A percentile compares a stretch with the other conserved stretches of the same genome.
phyloP scores from a whole-genome alignment of 2,888 invertebrate species.

The Rotaria sp. region DNA sequence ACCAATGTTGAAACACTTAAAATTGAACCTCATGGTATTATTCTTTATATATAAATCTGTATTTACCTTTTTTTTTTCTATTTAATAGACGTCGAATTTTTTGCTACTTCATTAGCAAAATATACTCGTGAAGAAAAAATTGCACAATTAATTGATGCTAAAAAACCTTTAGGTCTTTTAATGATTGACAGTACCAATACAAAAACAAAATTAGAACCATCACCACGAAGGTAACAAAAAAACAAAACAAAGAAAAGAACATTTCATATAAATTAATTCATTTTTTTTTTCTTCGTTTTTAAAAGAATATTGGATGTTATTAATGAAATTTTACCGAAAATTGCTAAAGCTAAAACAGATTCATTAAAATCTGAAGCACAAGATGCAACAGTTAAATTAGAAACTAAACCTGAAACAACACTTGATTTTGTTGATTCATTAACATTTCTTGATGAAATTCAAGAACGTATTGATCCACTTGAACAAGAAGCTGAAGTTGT shows the following conservation, averaged over 20 bases:
- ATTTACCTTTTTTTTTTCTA: background rate
- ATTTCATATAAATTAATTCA: too few relatives aligned
- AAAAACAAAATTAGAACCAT: constrained; percentile 67
- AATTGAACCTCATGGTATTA: constrained; percentile 60
- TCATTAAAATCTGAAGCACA: constrained; percentile 61
- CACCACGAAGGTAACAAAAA: constrained; percentile 64
- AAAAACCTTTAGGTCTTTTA: constrained; percentile 68
- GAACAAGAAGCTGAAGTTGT: constrained; percentile 71
- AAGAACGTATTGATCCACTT: constrained; percentile 64
- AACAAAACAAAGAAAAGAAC: background rate
- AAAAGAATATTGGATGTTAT: constrained; percentile 36
- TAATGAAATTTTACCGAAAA: constrained; percentile 44
- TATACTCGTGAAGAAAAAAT: constrained; percentile 66
- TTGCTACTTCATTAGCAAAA: constrained; percentile 65
- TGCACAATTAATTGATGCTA: constrained; percentile 64
- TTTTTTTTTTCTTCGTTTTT: too few relatives aligned
- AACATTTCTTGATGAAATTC: constrained; percentile 65
- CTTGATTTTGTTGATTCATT: constrained; percentile 68
- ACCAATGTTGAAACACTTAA: constrained; percentile 64
- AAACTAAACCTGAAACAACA: constrained; percentile 65
- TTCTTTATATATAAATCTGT: too few relatives aligned
- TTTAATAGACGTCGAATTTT: constrained; percentile 59
- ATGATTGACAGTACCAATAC: constrained; percentile 67
- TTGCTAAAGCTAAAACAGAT: constrained; percentile 51
- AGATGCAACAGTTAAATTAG: constrained; percentile 63